Evolutionary conservation across 2,113 vertebrate species (phyloP), one percentile per base, ranked within the genome.

Genomic region (Calonectris borealis): DNA sequence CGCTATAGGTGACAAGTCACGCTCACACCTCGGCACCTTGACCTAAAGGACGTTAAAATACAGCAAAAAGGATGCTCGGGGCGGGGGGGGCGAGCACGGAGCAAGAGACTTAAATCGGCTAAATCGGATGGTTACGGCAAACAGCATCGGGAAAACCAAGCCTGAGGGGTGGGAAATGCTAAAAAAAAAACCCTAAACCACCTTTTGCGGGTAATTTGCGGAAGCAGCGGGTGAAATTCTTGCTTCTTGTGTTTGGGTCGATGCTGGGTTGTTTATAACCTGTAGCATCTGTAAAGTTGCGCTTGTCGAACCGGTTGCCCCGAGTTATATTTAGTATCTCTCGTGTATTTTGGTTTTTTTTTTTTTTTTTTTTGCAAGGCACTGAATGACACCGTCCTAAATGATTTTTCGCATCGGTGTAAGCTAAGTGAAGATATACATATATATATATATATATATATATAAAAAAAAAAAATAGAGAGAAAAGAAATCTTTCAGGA

Each of bases 341-440:
- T 66, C 0, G 11, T 90, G 75, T 46, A 46, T 16, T 65, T 20
- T 48, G 36, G 36, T 38, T 38, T 38, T 38, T 38, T 38, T 38
- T 38, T 42, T 25, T 19, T 80, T 42, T 44, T 16, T 62, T 95
- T 80, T 79, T 64, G 55, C 97, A 75, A 95, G 85, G 85, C 95
- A 91, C 90, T 94, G 88, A 96, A 84, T 90, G 77, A 75, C 92
- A 66, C 72, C 36, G 6, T 94, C 77, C 81, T 79, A 61, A 46
- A 42, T 9, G 16, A 40, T 60, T 89, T 83, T 77, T 84, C 8
- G 68, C 62, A 38, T 48, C 2, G 2, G n/a, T 91, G 77, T 94
- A 69, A 95, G 94, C 96, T 86, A 70, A 90, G 55, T 84, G 84
- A 92, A 97, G 91, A 54, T 60, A 48, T 13, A 52, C 3, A 38